phyloP scores from a whole-genome alignment of 2,113 vertebrate genomes.

The human region DNA sequence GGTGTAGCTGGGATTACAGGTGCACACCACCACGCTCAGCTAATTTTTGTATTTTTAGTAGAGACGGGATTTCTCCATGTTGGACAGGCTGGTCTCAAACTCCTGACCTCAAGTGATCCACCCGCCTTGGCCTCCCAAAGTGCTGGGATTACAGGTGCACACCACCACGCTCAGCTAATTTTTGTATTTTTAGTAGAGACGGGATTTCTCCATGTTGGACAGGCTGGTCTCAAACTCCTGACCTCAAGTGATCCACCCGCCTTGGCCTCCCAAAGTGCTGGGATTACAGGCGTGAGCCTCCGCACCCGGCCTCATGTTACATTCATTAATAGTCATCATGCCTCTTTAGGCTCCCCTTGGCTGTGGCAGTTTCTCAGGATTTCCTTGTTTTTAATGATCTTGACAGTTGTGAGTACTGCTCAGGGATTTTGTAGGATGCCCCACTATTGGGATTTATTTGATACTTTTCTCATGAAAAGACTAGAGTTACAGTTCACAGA shows the following conservation, averaged over 20 bases:
- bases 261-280: neutral
- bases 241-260: neutral
- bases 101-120: neutral
- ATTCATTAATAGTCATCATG: neutral
- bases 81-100: neutral
- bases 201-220: neutral
- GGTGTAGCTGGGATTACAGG: neutral
- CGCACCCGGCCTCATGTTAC: fast-evolving
- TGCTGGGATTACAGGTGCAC: neutral
- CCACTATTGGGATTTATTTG: neutral
- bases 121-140: neutral
- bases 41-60: too few relatives aligned
- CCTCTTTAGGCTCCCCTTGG: neutral
- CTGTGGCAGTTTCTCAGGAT: neutral
- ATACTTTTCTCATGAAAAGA: neutral
- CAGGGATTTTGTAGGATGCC: neutral
- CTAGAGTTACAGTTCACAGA: neutral
- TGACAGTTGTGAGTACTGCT: neutral
- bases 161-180: too few relatives aligned
- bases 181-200: too few relatives aligned
- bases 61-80: too few relatives aligned
- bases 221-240: neutral
- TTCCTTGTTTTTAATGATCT: neutral
- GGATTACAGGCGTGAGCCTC: neutral
- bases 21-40: too few relatives aligned